Base-by-base conservation (phyloP, 2,113 vertebrate species). In the Maccullochella peelii region DNA sequence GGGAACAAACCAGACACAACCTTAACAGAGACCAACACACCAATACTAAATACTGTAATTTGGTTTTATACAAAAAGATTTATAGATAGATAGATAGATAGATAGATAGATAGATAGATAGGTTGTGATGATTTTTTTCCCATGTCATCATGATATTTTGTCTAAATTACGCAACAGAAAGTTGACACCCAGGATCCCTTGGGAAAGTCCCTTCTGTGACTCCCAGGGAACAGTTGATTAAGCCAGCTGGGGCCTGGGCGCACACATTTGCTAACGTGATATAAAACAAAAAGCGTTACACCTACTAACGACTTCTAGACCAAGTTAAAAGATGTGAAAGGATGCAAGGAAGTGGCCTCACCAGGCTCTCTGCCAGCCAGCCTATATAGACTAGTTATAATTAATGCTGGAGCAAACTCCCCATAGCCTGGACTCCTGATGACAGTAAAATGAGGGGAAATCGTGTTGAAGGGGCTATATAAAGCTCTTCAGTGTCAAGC, bases 231-330 rank as follows among this genome's bases (percentile, higher is more conserved):
- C 85, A 78, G 77, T 76, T 70, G 70, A 86, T 85, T 33, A 16
- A 55, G 88, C 88, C 93, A 94, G 89, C 89, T 94, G 93, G 40
- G 92, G 74, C 59, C 90, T 74, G 66, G 66, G 84, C 58, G 73
- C 75, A 79, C 77, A 78, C 63, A 66, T 79, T 86, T 87, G 67
- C 72, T 85, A 77, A 80, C 59, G 87, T 80, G 78, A 86, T 76
- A n/a, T 71, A 25, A 87, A 86, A 89, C 73, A 82, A 78, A 79
- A 82, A 66, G 25, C 4, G 1, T 42, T 70, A 40, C 42, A 89
- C 50, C 61, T 52, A 74, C 47, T 49, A 42, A 74, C 52, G 85
- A 79, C 66, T 74, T 72, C 16, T 42, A 50, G 62, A 74, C 74
- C 55, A 44, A 55, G 73, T 62, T 30, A 61, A 84, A 80, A 11